These are phyloP conservation scores for Hemiscyllium ocellatum DNA, from an alignment of 2,113 vertebrate species.

Conservation along the genomic window DNA sequence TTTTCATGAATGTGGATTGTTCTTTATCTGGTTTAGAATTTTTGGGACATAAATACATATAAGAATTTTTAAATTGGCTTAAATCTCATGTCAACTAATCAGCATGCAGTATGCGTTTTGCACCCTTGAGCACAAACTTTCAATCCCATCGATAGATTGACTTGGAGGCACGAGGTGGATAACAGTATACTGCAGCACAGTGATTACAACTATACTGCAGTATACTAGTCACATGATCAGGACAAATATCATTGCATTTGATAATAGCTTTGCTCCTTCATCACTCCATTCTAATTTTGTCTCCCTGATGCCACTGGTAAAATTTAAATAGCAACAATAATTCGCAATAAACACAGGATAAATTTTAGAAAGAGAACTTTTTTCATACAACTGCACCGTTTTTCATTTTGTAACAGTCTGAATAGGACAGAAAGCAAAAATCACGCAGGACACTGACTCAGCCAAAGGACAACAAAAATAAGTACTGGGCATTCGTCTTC, in stretches of 20 bases:
- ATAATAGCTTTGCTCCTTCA: constrained; percentile 1
- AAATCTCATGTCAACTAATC: neutral
- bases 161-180: neutral
- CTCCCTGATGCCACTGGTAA: neutral
- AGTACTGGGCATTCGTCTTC: neutral
- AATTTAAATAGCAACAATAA: neutral
- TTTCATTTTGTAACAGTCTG: neutral
- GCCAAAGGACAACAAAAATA: neutral
- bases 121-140: neutral
- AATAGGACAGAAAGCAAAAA: neutral
- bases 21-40: neutral
- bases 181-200: neutral
- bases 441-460: too few relatives aligned
- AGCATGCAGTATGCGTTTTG: neutral
- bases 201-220: neutral
- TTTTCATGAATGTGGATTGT: neutral
- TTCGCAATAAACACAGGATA: neutral
- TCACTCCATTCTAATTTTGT: neutral
- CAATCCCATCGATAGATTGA: neutral
- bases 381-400: neutral
- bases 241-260: constrained; percentile 19
- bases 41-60: neutral
- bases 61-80: neutral
- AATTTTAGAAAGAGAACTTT: neutral
- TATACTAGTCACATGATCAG: neutral